A percentile compares a stretch with the other conserved stretches of the same genome.
phyloP scores from a whole-genome alignment of 2,888 invertebrate genomes.

The Oligia strigilis region DNA sequence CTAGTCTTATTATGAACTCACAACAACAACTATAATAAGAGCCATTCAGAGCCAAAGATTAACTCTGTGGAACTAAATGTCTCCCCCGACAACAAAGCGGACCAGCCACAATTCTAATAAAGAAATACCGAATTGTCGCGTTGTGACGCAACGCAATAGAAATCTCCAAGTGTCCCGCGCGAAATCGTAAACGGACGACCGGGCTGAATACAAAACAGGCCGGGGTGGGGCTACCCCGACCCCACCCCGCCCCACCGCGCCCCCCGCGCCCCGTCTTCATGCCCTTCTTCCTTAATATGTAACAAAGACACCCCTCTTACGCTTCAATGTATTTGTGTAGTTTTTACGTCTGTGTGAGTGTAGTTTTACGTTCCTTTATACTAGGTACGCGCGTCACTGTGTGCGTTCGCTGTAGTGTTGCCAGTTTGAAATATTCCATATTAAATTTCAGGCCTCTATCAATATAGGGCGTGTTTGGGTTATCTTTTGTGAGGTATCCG shows the following conservation, averaged over 20 bases:
- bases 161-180: constrained; percentile 89
- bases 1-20: constrained; percentile 5
- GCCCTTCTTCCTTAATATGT: constrained; percentile 90
- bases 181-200: constrained; percentile 88
- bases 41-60: constrained; percentile 60
- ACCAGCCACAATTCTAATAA: constrained; percentile 80
- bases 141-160: constrained; percentile 82
- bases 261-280: constrained; percentile 81
- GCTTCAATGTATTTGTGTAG: constrained; percentile 85
- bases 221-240: constrained; percentile 69
- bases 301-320: constrained; percentile 90
- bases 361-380: constrained; percentile 74
- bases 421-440: constrained; percentile 88
- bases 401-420: constrained; percentile 70
- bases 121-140: constrained; percentile 85
- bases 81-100: constrained; percentile 70
- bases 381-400: constrained; percentile 61
- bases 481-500: constrained; percentile 82
- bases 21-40: constrained; percentile 32
- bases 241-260: constrained; percentile 67
- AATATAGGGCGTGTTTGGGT: constrained; percentile 82
- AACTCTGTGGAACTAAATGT: constrained; percentile 65
- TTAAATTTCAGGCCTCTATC: constrained; percentile 89
- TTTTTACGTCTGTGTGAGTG: constrained; percentile 80
- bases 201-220: constrained; percentile 88